Conservation (phyloP, 2,888 invertebrate genomes). For the Gastrophysa polygoni region DNA sequence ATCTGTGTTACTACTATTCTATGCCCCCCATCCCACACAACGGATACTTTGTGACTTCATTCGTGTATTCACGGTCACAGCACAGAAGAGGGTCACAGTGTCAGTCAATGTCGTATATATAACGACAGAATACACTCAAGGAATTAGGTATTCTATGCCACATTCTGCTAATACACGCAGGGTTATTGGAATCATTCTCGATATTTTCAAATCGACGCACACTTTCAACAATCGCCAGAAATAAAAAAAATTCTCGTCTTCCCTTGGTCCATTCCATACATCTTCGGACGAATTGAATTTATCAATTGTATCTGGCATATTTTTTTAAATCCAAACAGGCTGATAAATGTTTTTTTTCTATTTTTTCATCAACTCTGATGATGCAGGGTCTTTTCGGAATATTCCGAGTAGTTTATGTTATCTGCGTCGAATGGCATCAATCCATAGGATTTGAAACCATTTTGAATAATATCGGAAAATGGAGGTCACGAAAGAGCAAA, state of each 20-base stretch:
- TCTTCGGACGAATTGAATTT: constrained; percentile 16
- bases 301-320: constrained; percentile 21
- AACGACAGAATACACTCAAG: too few relatives aligned
- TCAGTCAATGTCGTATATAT: too few relatives aligned
- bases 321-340: constrained; percentile 22
- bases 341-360: constrained; percentile 8
- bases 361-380: neutral
- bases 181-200: too few relatives aligned
- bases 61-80: too few relatives aligned
- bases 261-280: constrained; percentile 19
- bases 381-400: constrained; percentile 2
- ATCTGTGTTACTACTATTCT: too few relatives aligned
- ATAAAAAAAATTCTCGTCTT: constrained; percentile 18
- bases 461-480: constrained; percentile 10
- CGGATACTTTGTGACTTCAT: too few relatives aligned
- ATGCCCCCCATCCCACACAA: too few relatives aligned
- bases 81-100: too few relatives aligned
- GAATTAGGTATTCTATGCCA: too few relatives aligned
- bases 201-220: too few relatives aligned
- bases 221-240: constrained; percentile 4
- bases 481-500: constrained; percentile 14
- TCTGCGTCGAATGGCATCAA: constrained; percentile 4
- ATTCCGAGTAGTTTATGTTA: constrained; percentile 13
- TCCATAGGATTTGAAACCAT: constrained; percentile 7
- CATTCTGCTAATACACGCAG: too few relatives aligned